Evolutionary conservation across 1,140 invertebrate genomes (phyloP), one percentile per base, ranked within the genome.

Genomic region (Saccostrea cuccullata): DNA sequence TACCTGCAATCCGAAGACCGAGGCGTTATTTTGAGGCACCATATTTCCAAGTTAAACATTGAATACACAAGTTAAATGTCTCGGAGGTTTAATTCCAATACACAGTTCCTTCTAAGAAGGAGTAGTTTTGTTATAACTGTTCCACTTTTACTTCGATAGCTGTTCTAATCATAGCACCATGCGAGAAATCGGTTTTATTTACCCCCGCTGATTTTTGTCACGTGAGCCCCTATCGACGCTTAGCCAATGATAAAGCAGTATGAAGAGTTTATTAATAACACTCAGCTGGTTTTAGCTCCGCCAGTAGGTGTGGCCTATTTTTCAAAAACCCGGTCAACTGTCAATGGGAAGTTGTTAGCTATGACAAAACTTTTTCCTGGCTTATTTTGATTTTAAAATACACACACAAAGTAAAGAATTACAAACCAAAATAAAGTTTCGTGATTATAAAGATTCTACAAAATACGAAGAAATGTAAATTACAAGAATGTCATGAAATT

Each of bases 1-100:
- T 97, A 70, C 87, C 84, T 92, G 92, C 17, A 91, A 93, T 67
- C 93, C 93, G 89, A 93, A 93, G 55, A 89, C 36, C 20, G 88
- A 47, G 5, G 47, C 55, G 20, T 86, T 64, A 83, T 92, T 92
- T 86, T 91, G 92, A 56, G 92, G 91, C 56, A 92, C 90, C 92
- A 92, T 92, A 77, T 73, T 90, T 55, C 60, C 84, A 85, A 36
- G 23, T 64, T 84, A 84, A 55, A 84, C 82, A 84, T 84, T 84
- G 40, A 26, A 84, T 56, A 84, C 40, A 84, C 55, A 84, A 55
- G 17, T 56, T 13, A 23, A 84, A 55, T 55, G 82, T 84, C 40
- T 55, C 20, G 40, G 55, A 30, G 11, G 55, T 77, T 77, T 55
- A 84, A 84, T 84, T 40, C 82, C 20, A 84, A 55, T 55, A 84